Conservation (phyloP, 2,797 vertebrate species). For the Danio kyathit region DNA sequence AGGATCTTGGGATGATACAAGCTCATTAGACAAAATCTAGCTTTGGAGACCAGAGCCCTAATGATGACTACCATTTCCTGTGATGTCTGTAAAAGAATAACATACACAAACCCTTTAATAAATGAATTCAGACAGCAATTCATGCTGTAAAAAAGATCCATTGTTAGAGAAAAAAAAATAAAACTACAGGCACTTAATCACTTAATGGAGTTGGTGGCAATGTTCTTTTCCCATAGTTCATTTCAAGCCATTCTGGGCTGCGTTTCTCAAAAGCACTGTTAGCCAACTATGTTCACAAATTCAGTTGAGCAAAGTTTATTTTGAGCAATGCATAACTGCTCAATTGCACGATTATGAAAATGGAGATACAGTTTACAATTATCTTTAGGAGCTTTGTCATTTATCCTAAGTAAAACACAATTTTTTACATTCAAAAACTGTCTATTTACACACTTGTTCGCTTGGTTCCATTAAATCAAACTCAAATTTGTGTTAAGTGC, state of each 20-base stretch:
- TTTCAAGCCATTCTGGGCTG: too few relatives aligned
- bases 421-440: background rate
- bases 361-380: background rate
- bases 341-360: too few relatives aligned
- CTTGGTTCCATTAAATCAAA: too few relatives aligned
- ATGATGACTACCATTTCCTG: background rate
- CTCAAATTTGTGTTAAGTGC: too few relatives aligned
- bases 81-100: background rate
- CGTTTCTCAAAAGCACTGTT: too few relatives aligned
- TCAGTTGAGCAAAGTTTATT: too few relatives aligned
- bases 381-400: too few relatives aligned
- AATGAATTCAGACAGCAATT: background rate
- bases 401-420: background rate
- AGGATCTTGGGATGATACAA: background rate
- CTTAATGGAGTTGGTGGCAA: background rate
- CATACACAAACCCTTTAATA: background rate
- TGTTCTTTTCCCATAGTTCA: background rate
- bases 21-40: background rate
- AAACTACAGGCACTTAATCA: background rate
- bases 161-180: too few relatives aligned
- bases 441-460: too few relatives aligned
- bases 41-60: background rate
- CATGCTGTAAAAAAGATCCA: too few relatives aligned
- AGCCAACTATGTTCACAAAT: too few relatives aligned
- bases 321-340: too few relatives aligned